Evolutionary conservation across 2,888 invertebrate species (phyloP), one percentile per base, ranked within the genome.

Genomic region (Mactromeris polynyma): DNA sequence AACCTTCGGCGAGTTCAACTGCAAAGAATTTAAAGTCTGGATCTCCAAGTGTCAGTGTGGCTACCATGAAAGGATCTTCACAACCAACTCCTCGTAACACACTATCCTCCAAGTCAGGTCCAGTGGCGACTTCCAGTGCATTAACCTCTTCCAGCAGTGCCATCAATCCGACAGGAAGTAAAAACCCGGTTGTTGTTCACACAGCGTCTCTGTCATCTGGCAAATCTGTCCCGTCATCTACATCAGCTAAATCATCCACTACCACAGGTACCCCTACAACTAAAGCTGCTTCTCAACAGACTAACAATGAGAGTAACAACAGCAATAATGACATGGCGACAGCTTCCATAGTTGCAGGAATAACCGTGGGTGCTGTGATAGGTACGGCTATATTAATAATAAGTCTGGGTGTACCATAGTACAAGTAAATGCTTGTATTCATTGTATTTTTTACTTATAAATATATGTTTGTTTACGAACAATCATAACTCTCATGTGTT

Each of bases 321-420:
- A 83, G 40, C 33, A 79, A 79, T 26, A 26, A 40, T 46, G 78
- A 78, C 38, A 36, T 84, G 40, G 51, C 78, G 0, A 54, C 36
- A 9, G 33, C 84, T 21, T 36, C 84, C n/a, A 9, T 84, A 54
- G 78, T 46, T 26, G 78, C 73, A 36, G 84, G 84, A 31, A 19
- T 84, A 17, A 36, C 84, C 0, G 69, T 73, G 6, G 84, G 84
- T 54, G 84, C 54, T 0, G 36, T 51, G 31, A 69, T 84, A 54
- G 84, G 84, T 84, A 73, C 7, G 80, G 46, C n/a, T 46, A 46
- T 11, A 46, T 3, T 1, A 46, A 46, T 46, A 3, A n/a, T n/a
- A n/a, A n/a, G n/a, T n/a, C n/a, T n/a, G n/a, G n/a, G n/a, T n/a
- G n/a, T n/a, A n/a, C n/a, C n/a, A n/a, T n/a, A n/a, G n/a, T n/a